Evolutionary conservation across 2,797 vertebrate genomes (phyloP).

Genomic region (Euthynnus affinis): DNA sequence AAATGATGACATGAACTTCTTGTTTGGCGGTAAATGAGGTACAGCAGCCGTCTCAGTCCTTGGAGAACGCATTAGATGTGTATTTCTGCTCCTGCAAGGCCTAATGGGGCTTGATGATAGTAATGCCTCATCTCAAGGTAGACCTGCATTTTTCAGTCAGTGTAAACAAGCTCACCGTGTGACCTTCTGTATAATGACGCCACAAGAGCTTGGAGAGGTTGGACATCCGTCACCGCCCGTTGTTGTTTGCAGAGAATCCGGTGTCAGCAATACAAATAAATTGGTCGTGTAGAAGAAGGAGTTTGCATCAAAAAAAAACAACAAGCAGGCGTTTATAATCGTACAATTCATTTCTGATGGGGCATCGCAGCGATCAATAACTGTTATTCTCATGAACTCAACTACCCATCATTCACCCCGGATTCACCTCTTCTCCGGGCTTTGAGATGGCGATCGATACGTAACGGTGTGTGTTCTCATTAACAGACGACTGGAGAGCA

Average conservation of each 20-base stretch:
- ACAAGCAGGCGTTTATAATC: conserved; percentile 38
- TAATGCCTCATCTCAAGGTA: conserved; percentile 68
- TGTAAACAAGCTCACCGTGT: conserved; percentile 33
- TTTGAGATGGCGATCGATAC: conserved; percentile 44
- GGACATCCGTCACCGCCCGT: conserved; percentile 4
- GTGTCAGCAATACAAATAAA: conserved; percentile 40
- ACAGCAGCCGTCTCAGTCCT: conserved; percentile 31
- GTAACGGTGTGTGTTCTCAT: not conserved
- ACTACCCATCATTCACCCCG: conserved; percentile 1
- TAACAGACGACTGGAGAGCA: too few relatives aligned
- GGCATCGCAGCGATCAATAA: conserved; percentile 49
- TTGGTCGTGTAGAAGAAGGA: conserved; percentile 17
- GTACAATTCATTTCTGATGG: conserved; percentile 49
- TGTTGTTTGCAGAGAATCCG: conserved; percentile 4
- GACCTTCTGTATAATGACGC: conserved; percentile 54
- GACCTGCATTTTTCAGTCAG: conserved; percentile 37
- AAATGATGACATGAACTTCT: conserved; percentile 32
- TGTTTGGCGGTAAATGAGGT: conserved; percentile 37
- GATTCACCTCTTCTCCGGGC: not conserved
- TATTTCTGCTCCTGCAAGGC: conserved; percentile 34
- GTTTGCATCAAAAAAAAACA: conserved; percentile 31
- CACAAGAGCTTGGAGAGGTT: conserved; percentile 2
- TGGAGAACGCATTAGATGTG: conserved; percentile 42
- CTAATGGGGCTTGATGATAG: conserved; percentile 66
- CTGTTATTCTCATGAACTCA: conserved; percentile 52